These are phyloP conservation scores for Onychorhynchus coronatus DNA, from an alignment of 2,113 vertebrate species.

Conservation along the genomic window DNA sequence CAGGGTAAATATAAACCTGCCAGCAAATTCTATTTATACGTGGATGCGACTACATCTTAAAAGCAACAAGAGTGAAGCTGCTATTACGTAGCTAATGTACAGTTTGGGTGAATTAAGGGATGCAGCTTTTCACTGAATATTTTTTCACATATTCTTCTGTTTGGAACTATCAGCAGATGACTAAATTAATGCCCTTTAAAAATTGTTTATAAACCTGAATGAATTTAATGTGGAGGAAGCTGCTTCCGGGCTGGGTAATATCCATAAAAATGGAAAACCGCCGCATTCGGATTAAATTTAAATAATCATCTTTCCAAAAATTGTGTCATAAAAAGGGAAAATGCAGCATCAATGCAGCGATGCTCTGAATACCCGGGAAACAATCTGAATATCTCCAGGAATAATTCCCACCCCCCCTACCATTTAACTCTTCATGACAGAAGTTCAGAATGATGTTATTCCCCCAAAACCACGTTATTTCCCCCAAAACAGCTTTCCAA, in stretches of 20 bases:
- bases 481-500: not conserved
- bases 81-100: not conserved
- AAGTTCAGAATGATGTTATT: not conserved
- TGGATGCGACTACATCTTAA: not conserved
- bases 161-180: slow-evolving; percentile 24
- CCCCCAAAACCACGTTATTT: not conserved
- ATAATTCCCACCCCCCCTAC: not conserved
- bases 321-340: not conserved
- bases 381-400: not conserved
- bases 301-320: not conserved
- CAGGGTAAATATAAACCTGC: not conserved
- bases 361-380: not conserved
- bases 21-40: not conserved
- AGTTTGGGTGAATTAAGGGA: slow-evolving; percentile 31
- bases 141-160: slow-evolving; percentile 18
- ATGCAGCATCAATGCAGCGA: not conserved
- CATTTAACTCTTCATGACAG: not conserved
- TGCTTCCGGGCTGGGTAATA: not conserved
- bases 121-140: not conserved
- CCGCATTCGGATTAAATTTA: not conserved
- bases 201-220: slow-evolving; percentile 7
- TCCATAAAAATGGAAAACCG: not conserved
- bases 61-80: not conserved
- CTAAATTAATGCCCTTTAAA: slow-evolving; percentile 38
- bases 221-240: not conserved